These are phyloP conservation scores for Ruditapes philippinarum DNA, from an alignment of 1,140 invertebrate species.

Conservation along the genomic window DNA sequence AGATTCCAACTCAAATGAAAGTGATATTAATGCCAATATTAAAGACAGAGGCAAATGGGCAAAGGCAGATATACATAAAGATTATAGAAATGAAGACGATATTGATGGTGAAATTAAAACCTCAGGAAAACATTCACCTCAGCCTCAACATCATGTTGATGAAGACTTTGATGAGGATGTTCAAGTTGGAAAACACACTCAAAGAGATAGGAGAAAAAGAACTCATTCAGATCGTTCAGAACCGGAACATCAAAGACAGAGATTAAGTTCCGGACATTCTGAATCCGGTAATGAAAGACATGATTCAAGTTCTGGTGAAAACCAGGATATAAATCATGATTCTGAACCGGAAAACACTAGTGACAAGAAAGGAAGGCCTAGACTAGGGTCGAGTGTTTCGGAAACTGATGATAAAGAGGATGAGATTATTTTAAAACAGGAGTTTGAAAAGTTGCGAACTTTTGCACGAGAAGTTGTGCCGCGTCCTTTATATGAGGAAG, in stretches of 20 bases:
- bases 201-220: background rate
- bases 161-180: background rate
- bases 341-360: constrained; percentile 6
- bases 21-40: constrained; percentile 59
- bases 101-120: constrained; percentile 31
- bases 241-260: constrained; percentile 26
- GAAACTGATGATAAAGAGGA: constrained; percentile 46
- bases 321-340: background rate
- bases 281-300: background rate
- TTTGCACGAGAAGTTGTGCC: constrained; percentile 76
- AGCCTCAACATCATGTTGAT: background rate
- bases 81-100: constrained; percentile 21
- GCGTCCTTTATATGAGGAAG: constrained; percentile 67
- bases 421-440: constrained; percentile 64
- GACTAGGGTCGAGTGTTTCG: constrained; percentile 12
- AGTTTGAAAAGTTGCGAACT: constrained; percentile 79
- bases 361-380: constrained; percentile 4
- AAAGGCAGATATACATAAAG: background rate
- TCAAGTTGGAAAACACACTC: constrained; percentile 29
- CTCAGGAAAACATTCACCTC: constrained; percentile 1
- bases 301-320: background rate
- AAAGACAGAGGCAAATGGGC: constrained; percentile 24
- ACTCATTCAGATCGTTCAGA: background rate
- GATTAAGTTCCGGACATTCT: constrained; percentile 10
- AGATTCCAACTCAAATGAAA: constrained; percentile 1